Base-by-base conservation (phyloP, 1,140 invertebrate species). In the Vanessa atalanta region DNA sequence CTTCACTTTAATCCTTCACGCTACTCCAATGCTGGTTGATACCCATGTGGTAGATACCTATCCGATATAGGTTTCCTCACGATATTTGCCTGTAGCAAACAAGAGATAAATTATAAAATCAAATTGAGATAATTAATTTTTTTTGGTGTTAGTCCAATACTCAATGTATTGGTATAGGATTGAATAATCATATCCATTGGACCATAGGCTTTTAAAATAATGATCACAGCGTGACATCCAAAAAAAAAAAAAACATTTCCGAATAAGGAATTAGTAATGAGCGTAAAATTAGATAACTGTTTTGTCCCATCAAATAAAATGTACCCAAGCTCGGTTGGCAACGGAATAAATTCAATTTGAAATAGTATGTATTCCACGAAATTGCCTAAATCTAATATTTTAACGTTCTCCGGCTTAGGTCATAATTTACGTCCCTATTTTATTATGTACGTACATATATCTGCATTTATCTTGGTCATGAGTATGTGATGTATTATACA, bases 331-430 rank as follows among this genome's bases (percentile, higher is more conserved):
- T 57, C 37, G 11, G 65, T 55, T 50, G 43, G 55, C 13, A 53
- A 20, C 13, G 48, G 13, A 13, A 65, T 67, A 67, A 75, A 75
- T 75, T 48, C 31, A 60, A 63, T 75, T 75, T 67, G 64, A 70
- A 71, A 71, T 70, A 65, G 61, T 57, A 61, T 65, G 37, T n/a
- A 70, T 66, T 53, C 20, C 50, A 50, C 61, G 31, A 55, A 71
- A 75, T 67, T 60, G 55, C 16, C 57, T n/a, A 57, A 67, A 70
- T 75, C 55, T 70, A 71, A 75, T 71, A 75, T 75, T 70, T 75
- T 66, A 61, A 53, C 65, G 47, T 51, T 53, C 48, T 9, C 23
- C 14, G 57, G 57, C 57, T 61, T 61, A 31, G 26, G n/a, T 20
- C 8, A n/a, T 68, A 57, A 68, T 68, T 47, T 55, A 68, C 16